phyloP scores from a whole-genome alignment of 2,888 invertebrate genomes.

The Heliconius ethilla region DNA sequence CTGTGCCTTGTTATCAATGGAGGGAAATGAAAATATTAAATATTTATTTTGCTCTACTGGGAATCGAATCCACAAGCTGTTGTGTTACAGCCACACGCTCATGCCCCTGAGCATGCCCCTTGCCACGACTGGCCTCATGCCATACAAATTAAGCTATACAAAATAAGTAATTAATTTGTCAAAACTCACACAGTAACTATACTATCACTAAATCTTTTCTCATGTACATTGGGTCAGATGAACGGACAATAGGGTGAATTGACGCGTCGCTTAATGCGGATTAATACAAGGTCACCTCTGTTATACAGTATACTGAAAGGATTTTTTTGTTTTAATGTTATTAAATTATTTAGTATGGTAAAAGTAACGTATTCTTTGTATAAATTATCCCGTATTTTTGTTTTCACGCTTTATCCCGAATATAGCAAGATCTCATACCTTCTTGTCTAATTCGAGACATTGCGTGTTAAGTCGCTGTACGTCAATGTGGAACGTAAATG shows the following conservation, averaged over 20 bases:
- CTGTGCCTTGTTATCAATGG: too few relatives aligned
- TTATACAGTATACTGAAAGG: neutral
- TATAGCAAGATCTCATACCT: neutral
- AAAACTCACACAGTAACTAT: conserved; percentile 10
- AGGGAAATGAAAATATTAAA: too few relatives aligned
- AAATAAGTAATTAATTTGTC: neutral
- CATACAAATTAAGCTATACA: neutral
- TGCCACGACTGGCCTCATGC: neutral
- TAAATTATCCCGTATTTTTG: too few relatives aligned
- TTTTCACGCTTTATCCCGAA: neutral
- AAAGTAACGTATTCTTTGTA: too few relatives aligned
- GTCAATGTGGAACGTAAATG: too few relatives aligned
- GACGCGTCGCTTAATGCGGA: conserved; percentile 43
- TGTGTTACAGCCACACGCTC: neutral
- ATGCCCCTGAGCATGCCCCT: too few relatives aligned
- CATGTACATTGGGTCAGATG: conserved; percentile 28
- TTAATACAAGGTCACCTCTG: conserved; percentile 37
- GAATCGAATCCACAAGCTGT: neutral
- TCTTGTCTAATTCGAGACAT: too few relatives aligned
- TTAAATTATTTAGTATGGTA: too few relatives aligned
- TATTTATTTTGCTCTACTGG: too few relatives aligned
- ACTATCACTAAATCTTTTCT: conserved; percentile 32
- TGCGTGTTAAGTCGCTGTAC: too few relatives aligned
- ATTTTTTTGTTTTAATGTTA: too few relatives aligned
- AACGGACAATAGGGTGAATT: conserved; percentile 39